phyloP scores from a whole-genome alignment of 2,888 invertebrate species.

The Apamea anceps region DNA sequence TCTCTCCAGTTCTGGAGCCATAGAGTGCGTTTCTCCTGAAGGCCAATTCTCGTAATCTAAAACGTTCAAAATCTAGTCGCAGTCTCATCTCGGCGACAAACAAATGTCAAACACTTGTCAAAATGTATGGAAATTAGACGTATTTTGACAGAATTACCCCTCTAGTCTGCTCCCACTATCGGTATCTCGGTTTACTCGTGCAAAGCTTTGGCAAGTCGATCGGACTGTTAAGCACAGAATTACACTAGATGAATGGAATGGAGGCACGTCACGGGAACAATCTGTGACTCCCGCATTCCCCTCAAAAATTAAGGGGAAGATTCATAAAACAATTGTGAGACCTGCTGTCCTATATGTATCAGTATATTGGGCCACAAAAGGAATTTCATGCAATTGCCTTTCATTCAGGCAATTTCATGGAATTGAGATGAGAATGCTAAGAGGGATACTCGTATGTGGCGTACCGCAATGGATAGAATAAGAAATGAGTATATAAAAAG shows the following conservation, averaged over 20 bases:
- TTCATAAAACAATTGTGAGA: neutral
- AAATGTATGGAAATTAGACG: too few species aligned
- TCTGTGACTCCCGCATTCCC: neutral
- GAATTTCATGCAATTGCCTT: too few species aligned
- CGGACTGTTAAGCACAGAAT: neutral
- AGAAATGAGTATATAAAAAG: neutral
- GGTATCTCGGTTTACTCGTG: neutral
- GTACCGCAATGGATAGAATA: neutral
- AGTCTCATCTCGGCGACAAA: too few species aligned
- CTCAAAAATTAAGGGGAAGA: neutral
- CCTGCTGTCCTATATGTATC: neutral
- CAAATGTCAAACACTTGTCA: too few species aligned
- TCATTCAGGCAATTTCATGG: neutral
- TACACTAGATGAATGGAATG: neutral
- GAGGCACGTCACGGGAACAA: neutral
- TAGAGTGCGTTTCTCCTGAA: neutral
- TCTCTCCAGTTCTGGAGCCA: neutral
- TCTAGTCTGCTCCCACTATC: neutral
- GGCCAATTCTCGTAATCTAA: too few species aligned
- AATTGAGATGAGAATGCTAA: neutral
- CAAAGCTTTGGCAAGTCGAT: neutral
- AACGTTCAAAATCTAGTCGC: too few species aligned
- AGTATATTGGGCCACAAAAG: neutral
- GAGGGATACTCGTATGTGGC: neutral
- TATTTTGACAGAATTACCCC: too few species aligned